These are phyloP conservation scores for Lytechinus pictus DNA, from an alignment of 35 echinoderm and acorn worm species.

Conservation along the genomic window DNA sequence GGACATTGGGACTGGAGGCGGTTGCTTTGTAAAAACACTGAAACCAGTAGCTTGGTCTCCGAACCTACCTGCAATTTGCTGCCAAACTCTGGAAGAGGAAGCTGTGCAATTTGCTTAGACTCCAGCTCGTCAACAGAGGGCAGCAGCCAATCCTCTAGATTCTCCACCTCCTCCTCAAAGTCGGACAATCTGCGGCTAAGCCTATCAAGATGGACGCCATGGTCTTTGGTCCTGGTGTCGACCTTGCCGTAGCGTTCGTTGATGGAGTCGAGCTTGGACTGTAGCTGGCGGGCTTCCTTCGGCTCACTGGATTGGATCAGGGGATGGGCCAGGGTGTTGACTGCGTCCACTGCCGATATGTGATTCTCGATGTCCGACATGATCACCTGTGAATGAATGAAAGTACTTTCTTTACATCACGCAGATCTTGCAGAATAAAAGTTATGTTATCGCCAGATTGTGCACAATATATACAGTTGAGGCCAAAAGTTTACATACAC, in stretches of 20 bases:
- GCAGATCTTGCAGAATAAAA: too few relatives aligned
- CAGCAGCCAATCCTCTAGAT: slow-evolving; percentile 95
- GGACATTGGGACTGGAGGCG: not conserved
- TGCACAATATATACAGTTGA: too few relatives aligned
- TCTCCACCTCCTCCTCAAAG: slow-evolving; percentile 90
- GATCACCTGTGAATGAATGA: slow-evolving; percentile 58
- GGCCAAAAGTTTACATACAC: too few relatives aligned
- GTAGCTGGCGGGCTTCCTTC: slow-evolving; percentile 73
- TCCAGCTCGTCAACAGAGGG: slow-evolving; percentile 80
- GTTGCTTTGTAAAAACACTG: not conserved
- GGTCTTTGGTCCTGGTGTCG: slow-evolving; percentile 51
- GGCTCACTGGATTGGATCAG: slow-evolving; percentile 90
- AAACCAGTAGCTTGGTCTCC: not conserved
- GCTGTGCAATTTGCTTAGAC: slow-evolving; percentile 74
- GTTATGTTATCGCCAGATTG: too few relatives aligned
- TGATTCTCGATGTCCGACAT: slow-evolving; percentile 93
- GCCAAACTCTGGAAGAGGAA: slow-evolving; percentile 76
- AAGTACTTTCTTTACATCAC: not conserved
- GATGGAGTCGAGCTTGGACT: slow-evolving; percentile 77
- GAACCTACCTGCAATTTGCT: slow-evolving; percentile 55
- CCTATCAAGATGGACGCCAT: slow-evolving; percentile 74
- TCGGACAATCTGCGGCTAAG: slow-evolving; percentile 72
- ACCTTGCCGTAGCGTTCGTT: slow-evolving; percentile 70
- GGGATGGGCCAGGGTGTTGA: slow-evolving; percentile 66
- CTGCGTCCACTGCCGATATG: slow-evolving; percentile 69